Percentiles rank a stretch among this genome's conserved stretches.
Conservation (phyloP, 92 coral and sea anemone species). For the Palythoa grandiflora region DNA sequence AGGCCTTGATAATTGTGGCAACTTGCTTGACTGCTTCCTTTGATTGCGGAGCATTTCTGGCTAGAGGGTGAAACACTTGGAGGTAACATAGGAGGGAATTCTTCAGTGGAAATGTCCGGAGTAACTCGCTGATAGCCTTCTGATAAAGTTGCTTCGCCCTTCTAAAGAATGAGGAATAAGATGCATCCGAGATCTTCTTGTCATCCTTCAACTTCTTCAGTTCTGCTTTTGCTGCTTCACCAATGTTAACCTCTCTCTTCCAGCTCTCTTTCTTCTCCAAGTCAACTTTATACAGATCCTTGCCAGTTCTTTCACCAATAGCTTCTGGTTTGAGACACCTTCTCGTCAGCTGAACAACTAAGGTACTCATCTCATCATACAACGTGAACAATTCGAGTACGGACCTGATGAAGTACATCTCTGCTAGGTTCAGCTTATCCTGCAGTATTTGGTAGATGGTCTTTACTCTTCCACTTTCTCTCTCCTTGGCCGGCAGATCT, state of each 20-base stretch:
- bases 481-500: slow-evolving; percentile 53
- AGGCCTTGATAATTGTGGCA: slow-evolving; percentile 49
- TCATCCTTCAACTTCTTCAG: slow-evolving; percentile 54
- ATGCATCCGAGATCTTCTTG: slow-evolving; percentile 52
- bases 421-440: slow-evolving; percentile 54
- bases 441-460: slow-evolving; percentile 50
- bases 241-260: slow-evolving; percentile 50
- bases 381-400: slow-evolving; percentile 51
- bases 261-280: slow-evolving; percentile 47
- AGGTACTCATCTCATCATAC: slow-evolving; percentile 47
- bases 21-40: slow-evolving; percentile 52
- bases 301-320: slow-evolving; percentile 48
- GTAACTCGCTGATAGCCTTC: slow-evolving; percentile 56
- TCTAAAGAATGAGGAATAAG: slow-evolving; percentile 52
- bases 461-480: slow-evolving; percentile 50
- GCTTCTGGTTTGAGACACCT: slow-evolving; percentile 54
- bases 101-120: slow-evolving; percentile 52
- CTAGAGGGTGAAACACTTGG: slow-evolving; percentile 54
- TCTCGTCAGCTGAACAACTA: slow-evolving; percentile 48
- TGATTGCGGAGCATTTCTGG: slow-evolving; percentile 49
- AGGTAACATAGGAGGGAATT: slow-evolving; percentile 51
- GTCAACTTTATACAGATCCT: slow-evolving; percentile 52
- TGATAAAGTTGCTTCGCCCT: slow-evolving; percentile 50
- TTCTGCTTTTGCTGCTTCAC: slow-evolving; percentile 51
- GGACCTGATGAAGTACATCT: slow-evolving; percentile 51